phyloP scores from a whole-genome alignment of 2,888 invertebrate species.

The Syrista parreyssii region DNA sequence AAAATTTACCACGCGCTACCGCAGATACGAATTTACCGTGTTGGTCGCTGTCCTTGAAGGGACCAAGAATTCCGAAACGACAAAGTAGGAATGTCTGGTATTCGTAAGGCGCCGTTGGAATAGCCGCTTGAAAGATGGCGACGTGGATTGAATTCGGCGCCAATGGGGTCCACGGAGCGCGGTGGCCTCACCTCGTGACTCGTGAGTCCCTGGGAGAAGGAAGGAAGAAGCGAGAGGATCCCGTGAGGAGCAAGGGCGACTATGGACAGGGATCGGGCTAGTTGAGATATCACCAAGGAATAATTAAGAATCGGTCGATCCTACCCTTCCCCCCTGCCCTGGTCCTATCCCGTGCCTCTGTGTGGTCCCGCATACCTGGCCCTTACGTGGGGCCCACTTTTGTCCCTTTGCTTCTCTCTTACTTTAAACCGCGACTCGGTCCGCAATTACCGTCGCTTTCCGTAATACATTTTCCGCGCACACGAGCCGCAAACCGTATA shows the following conservation, averaged over 20 bases:
- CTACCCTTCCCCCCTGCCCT: background rate
- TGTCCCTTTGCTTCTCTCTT: background rate
- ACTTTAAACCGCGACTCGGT: background rate
- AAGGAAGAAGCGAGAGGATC: background rate
- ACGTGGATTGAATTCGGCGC: background rate
- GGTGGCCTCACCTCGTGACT: background rate
- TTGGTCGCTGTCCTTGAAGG: background rate
- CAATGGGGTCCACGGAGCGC: background rate
- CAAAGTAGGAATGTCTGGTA: slow-evolving; percentile 7
- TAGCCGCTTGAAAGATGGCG: background rate
- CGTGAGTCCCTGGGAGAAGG: background rate
- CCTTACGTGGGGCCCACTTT: background rate
- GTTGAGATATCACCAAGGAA: slow-evolving; percentile 29
- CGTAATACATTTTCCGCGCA: background rate
- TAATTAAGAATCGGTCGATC: slow-evolving; percentile 11
- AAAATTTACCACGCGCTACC: background rate
- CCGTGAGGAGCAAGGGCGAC: background rate
- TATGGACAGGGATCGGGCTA: slow-evolving; percentile 9
- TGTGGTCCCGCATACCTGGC: slow-evolving; percentile 4
- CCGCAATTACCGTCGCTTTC: background rate
- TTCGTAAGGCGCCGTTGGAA: background rate
- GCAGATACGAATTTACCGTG: background rate
- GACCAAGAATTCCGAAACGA: background rate
- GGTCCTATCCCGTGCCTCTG: background rate
- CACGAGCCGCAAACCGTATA: background rate